phyloP scores from a whole-genome alignment of 2,888 invertebrate genomes.

The Metacarcinus magister region DNA sequence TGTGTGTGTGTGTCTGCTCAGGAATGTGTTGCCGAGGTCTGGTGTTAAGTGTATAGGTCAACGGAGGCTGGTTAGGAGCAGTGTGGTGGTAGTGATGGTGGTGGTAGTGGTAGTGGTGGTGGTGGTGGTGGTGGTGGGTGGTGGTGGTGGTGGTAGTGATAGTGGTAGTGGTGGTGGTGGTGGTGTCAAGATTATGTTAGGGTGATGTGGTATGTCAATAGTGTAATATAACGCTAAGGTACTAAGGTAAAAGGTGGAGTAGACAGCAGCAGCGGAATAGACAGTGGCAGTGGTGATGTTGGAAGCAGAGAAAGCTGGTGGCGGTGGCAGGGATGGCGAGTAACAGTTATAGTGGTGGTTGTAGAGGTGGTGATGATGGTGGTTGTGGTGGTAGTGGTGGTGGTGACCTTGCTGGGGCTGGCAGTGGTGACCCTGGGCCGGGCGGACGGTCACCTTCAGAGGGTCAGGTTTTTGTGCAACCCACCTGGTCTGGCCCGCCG shows the following conservation, averaged over 20 bases:
- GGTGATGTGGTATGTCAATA: background rate
- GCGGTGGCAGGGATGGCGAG: background rate
- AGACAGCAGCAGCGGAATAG: background rate
- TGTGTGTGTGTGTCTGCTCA: constrained; percentile 62
- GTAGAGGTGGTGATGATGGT: background rate
- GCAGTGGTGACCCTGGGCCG: constrained; percentile 71
- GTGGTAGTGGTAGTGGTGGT: too few species aligned
- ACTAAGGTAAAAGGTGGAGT: background rate
- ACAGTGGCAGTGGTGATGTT: background rate
- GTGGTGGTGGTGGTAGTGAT: too few species aligned
- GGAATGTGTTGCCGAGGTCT: constrained; percentile 36
- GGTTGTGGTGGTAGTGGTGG: background rate
- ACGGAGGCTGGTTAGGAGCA: background rate
- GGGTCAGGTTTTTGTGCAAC: constrained; percentile 70
- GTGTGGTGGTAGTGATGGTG: background rate
- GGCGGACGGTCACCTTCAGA: constrained; percentile 74
- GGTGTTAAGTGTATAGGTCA: background rate
- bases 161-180: too few species aligned
- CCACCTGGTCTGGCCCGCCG: constrained; percentile 65
- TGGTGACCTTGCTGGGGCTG: constrained; percentile 64
- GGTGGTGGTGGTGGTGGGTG: background rate
- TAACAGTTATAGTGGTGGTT: background rate
- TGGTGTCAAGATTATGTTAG: background rate
- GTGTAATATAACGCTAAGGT: background rate
- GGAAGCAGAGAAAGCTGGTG: background rate